Evolutionary conservation across 2,888 invertebrate genomes (phyloP), one percentile per base, ranked within the genome.

Genomic region (Perithous albicinctus): DNA sequence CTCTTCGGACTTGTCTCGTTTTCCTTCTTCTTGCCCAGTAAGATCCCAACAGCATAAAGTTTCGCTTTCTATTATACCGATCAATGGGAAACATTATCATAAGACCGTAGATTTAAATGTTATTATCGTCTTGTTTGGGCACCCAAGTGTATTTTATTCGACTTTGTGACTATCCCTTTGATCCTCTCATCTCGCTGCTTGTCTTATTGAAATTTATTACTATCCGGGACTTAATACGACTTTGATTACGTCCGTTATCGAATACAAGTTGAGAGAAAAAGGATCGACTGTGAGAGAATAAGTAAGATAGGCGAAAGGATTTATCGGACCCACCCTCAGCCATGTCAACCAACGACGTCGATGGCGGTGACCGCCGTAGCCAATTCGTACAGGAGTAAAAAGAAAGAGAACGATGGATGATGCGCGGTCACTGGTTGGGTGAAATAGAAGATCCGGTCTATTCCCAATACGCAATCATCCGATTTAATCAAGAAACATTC

Each of bases 381-480:
- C 20, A 48, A 26, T 54, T 54, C 54, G 54, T n/a, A 12, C 54
- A 26, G 23, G 4, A 26, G n/a, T 26, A 6, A 4, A 18, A 15
- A 54, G 56, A 41, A 46, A 29, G 35, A 46, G 18, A 48, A 32
- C 43, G 26, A 43, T 18, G 32, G 12, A n/a, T n/a, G 26, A 32
- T 12, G 43, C 12, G 32, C 6, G 26, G 41, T 43, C 48, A 35
- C 6, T 80, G 46, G 73, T 66, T 51, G 2, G 41, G 15, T 66
- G 51, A 43, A 78, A 54, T 46, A 61, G 61, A 59, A 41, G 29
- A 56, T 32, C 67, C 78, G 5, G 3, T 75, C 80, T 76, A 46
- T 82, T 66, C 78, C 61, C 72, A 29, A 56, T 10, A 23, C 76
- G 23, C 76, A 82, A 77, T 83, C 82, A 74, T 41, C 51, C 69